Base-by-base conservation (phyloP, 2,113 vertebrate genomes). In the Upupa epops region DNA sequence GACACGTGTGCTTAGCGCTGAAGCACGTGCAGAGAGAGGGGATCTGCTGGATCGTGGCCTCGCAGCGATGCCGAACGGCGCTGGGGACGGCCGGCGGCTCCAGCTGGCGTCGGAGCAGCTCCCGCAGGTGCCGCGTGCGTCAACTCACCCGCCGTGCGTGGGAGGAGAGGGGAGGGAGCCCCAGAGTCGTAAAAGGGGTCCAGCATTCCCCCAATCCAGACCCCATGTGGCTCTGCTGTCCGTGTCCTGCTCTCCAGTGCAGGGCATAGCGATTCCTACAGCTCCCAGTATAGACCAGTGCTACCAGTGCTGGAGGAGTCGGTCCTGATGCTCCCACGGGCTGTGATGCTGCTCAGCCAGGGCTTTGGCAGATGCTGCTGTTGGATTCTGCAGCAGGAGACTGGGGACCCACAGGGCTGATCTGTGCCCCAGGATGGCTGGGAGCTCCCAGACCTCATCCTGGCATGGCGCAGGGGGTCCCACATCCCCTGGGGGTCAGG, bases 61-160 rank as follows among this genome's bases (percentile, higher is more conserved):
- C 0, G 5, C 61, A 4, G 4, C 5, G 17, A 40, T 17, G 71
- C 26, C 3, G 17, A 18, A 6, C 0, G 3, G 49, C 0, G 5
- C 73, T 3, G 55, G 87, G 54, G 45, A 52, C 1, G 6, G 64
- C 36, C 69, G 6, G 5, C 0, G 9, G 18, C 3, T 24, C 15
- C 46, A 25, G 68, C 73, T 22, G 82, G 28, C 12, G 64, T 0
- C 2, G n/a, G 64, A 76, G 40, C 19, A 9, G 60, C 12, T 87
- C 90, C 93, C 7, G 7, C 0, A 4, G 54, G 83, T n/a, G 80
- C 63, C 8, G 11, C 5, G 2, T 32, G 48, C 12, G 3, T 46
- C 72, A 48, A 72, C 52, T 54, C 49, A 5, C 29, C 29, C 31
- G 13, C 52, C 2, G 5, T 1, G 52, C 22, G 11, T 49, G 70